Evolutionary conservation across 2,113 vertebrate genomes (phyloP).

Genomic region (Mesocricetus auratus): DNA sequence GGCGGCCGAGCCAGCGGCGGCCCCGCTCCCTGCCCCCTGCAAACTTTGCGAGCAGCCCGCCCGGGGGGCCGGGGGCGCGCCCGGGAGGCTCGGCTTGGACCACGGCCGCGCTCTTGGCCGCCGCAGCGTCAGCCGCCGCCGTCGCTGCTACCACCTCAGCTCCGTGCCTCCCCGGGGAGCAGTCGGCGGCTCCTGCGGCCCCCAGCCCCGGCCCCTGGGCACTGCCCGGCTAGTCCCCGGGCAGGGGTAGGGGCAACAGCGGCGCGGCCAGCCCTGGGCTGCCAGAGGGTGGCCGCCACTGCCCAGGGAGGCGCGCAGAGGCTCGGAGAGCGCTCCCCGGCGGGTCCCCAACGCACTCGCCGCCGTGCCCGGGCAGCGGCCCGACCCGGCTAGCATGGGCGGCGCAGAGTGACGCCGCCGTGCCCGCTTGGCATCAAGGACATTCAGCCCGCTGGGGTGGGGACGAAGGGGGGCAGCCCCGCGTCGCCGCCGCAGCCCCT

Average conservation of each 20-base stretch:
- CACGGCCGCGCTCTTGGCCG: conserved; percentile 56
- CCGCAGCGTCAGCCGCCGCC: conserved; percentile 50
- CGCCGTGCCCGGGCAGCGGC: conserved; percentile 76
- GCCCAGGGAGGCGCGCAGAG: conserved; percentile 42
- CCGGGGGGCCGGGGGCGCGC: conserved; percentile 74
- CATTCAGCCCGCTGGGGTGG: conserved; percentile 82
- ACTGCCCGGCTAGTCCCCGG: conserved; percentile 29
- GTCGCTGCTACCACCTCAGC: conserved; percentile 47
- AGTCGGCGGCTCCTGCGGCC: conserved; percentile 60
- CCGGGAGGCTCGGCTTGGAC: conserved; percentile 67
- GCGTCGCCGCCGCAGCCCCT: conserved; percentile 72
- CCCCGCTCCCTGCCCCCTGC: conserved; percentile 79
- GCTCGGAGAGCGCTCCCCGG: conserved; percentile 72
- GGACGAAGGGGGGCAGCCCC: conserved; percentile 76
- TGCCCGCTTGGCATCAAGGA: conserved; percentile 84
- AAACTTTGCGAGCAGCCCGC: conserved; percentile 79
- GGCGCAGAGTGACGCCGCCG: conserved; percentile 83
- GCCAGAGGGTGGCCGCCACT: conserved; percentile 31
- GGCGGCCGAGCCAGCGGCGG: conserved; percentile 80
- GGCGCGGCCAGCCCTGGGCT: neutral
- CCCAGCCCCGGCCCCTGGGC: conserved; percentile 68
- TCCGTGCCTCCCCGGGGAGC: conserved; percentile 76
- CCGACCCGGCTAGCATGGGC: conserved; percentile 78
- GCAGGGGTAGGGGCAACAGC: conserved; percentile 45
- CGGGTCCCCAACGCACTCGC: conserved; percentile 70